phyloP scores from a whole-genome alignment of 2,113 vertebrate species.

The Sebastes schlegelii region DNA sequence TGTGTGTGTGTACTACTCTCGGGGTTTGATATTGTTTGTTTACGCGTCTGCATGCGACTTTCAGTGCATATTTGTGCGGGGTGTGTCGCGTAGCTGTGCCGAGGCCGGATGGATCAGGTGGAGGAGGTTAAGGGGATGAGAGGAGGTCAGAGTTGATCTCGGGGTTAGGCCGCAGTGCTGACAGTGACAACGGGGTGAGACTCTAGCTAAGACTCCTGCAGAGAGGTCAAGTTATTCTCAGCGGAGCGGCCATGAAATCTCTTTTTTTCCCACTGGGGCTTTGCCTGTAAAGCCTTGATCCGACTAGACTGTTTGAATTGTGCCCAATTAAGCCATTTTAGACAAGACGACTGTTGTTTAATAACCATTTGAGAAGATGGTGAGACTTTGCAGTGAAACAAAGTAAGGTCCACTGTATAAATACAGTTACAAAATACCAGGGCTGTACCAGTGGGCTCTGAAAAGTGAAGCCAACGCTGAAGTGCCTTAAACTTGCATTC shows the following conservation, averaged over 20 bases:
- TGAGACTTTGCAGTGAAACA: background rate
- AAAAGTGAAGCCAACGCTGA: too few relatives aligned
- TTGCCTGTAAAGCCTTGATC: background rate
- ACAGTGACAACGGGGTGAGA: constrained; percentile 18
- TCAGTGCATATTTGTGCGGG: constrained; percentile 11
- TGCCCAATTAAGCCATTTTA: constrained; percentile 34
- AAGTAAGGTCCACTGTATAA: background rate
- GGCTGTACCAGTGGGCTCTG: background rate
- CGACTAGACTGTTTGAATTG: constrained; percentile 28
- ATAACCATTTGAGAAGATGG: background rate
- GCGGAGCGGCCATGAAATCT: constrained; percentile 16
- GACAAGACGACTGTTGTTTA: background rate
- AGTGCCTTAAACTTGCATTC: too few relatives aligned
- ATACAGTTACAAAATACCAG: background rate
- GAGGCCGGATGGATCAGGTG: constrained; percentile 30
- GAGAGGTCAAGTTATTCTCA: constrained; percentile 66
- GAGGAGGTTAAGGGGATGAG: constrained; percentile 18
- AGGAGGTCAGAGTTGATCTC: constrained; percentile 52
- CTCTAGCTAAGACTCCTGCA: constrained; percentile 28
- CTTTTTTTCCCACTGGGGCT: background rate
- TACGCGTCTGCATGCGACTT: constrained; percentile 10
- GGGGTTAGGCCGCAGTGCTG: constrained; percentile 40
- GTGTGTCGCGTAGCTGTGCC: background rate
- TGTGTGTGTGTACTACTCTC: constrained; percentile 18
- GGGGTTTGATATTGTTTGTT: constrained; percentile 52